These are phyloP conservation scores for Bufo bufo DNA, from an alignment of 2,113 vertebrate species.

Conservation along the genomic window DNA sequence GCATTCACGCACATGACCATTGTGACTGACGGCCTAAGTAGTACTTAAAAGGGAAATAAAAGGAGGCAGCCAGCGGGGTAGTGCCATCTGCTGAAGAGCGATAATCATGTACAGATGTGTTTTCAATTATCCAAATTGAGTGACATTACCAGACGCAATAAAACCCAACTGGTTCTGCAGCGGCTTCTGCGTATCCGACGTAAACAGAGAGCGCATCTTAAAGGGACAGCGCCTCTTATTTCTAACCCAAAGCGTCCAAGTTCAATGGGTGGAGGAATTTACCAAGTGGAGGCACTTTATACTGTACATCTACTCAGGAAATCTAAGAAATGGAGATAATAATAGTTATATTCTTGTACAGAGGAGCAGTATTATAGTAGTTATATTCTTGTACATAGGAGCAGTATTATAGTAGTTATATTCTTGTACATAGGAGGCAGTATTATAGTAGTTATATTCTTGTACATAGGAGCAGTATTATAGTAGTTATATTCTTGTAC, in stretches of 20 bases:
- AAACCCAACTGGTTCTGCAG: constrained; percentile 16
- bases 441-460: constrained; percentile 16
- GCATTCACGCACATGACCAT: background rate
- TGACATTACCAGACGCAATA: constrained; percentile 10
- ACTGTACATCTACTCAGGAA: no score
- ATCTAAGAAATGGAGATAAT: no score
- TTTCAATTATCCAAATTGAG: constrained; percentile 34
- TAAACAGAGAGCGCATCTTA: background rate
- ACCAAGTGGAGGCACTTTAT: no score
- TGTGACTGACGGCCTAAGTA: constrained; percentile 29
- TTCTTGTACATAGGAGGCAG: constrained; percentile 4
- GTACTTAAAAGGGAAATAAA: constrained; percentile 30
- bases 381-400: constrained; percentile 12
- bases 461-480: background rate
- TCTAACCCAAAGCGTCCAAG: background rate
- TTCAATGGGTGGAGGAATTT: background rate
- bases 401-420: constrained; percentile 18
- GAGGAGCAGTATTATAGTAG: constrained; percentile 13
- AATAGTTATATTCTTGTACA: background rate
- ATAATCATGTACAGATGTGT: constrained; percentile 36
- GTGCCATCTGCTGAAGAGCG: constrained; percentile 35
- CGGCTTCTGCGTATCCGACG: background rate
- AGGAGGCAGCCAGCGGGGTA: constrained; percentile 17
- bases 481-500: constrained; percentile 1
- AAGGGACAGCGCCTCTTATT: background rate